A percentile compares a stretch with the other conserved stretches of the same genome.
Evolutionary conservation across 2,888 invertebrate genomes (phyloP).

Genomic region (Drosophila barbarae): DNA sequence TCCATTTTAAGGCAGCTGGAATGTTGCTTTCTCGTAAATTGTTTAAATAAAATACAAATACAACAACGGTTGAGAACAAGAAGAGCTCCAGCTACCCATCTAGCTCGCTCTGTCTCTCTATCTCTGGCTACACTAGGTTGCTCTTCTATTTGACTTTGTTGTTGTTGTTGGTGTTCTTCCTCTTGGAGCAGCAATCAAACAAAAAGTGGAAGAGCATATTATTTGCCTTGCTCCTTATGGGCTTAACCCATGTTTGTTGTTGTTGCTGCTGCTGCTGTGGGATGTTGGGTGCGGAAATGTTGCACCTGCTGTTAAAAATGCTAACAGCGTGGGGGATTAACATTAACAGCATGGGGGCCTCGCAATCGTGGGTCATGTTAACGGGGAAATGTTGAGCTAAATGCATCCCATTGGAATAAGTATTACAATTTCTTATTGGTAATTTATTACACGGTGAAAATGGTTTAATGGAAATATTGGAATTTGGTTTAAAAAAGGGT

Average conservation of each 20-base stretch:
- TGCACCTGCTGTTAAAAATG: constrained; percentile 61
- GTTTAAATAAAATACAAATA: constrained; percentile 69
- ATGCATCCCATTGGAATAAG: constrained; percentile 27
- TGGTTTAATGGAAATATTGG: background rate
- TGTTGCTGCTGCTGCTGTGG: constrained; percentile 24
- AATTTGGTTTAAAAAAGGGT: background rate
- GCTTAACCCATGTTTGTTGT: constrained; percentile 47
- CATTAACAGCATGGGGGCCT: constrained; percentile 60
- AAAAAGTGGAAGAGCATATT: constrained; percentile 61
- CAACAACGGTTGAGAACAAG: constrained; percentile 41
- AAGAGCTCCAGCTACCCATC: constrained; percentile 38
- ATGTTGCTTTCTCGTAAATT: constrained; percentile 74
- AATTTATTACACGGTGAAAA: background rate
- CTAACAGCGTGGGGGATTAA: constrained; percentile 34
- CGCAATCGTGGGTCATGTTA: constrained; percentile 21
- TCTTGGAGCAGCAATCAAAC: constrained; percentile 49
- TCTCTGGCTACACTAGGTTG: constrained; percentile 15
- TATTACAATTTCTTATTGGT: background rate
- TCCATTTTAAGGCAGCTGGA: constrained; percentile 75
- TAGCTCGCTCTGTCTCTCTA: constrained; percentile 3
- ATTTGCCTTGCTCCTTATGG: constrained; percentile 70
- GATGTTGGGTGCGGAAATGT: constrained; percentile 32
- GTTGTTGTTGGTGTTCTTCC: constrained; percentile 42
- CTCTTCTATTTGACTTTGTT: constrained; percentile 65
- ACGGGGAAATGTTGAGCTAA: constrained; percentile 25